Percentiles rank a stretch among this genome's conserved stretches.
phyloP scores from a whole-genome alignment of 2,888 invertebrate species.

The Anthrax anthrax region DNA sequence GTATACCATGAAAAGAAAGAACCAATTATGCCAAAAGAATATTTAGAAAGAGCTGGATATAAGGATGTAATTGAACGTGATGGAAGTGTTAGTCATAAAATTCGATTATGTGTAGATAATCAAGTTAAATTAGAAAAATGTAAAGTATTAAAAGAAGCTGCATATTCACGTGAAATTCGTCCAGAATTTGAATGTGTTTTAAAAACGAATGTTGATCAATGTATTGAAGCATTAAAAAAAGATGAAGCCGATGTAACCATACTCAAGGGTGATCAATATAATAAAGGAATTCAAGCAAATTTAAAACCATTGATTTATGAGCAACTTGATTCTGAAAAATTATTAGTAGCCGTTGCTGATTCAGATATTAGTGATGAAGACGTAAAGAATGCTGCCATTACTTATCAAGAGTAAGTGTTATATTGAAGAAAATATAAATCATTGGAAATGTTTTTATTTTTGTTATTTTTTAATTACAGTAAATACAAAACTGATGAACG shows the following conservation, averaged over 20 bases:
- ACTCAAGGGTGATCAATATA: conserved; percentile 14
- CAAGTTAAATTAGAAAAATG: conserved; percentile 61
- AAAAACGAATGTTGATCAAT: conserved; percentile 41
- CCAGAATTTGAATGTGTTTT: conserved; percentile 66
- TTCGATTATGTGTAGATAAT: conserved; percentile 52
- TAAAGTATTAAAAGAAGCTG: conserved; percentile 49
- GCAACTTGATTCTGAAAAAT: conserved; percentile 18
- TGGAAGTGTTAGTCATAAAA: conserved; percentile 50
- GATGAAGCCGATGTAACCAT: conserved; percentile 25
- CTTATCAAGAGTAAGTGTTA: too few relatives aligned
- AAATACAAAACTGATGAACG: conserved; percentile 22
- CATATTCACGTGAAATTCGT: conserved; percentile 62
- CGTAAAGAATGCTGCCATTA: conserved; percentile 20
- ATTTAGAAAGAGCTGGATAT: conserved; percentile 49
- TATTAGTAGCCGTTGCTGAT: conserved; percentile 28
- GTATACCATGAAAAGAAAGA: conserved; percentile 36
- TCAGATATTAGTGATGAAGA: conserved; percentile 20
- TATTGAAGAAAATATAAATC: conserved; percentile 9
- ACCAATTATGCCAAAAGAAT: conserved; percentile 39
- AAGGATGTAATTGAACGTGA: conserved; percentile 58
- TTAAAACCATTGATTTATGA: conserved; percentile 29
- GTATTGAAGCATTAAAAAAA: conserved; percentile 21
- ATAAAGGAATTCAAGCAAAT: conserved; percentile 19
- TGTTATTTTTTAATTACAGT: conserved; percentile 13
- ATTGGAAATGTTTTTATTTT: not conserved